A percentile compares a stretch with the other conserved stretches of the same genome.
Conservation (phyloP, 1,140 invertebrate genomes). For the Phymorhynchus buccinoides region DNA sequence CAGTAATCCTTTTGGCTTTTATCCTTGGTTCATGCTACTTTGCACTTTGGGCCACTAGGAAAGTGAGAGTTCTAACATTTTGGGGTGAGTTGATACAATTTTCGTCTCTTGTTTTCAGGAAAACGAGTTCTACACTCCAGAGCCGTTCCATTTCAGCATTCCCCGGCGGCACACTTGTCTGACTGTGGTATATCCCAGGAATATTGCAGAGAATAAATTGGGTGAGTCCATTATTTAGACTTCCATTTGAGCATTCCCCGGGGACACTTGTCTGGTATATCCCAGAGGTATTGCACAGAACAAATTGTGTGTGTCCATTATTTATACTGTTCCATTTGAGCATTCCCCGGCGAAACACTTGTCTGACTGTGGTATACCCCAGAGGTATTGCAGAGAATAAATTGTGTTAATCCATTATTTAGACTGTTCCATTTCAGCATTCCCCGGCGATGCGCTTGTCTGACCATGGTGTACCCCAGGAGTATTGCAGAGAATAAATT, state of each 20-base stretch:
- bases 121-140: constrained; percentile 73
- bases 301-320: too few relatives aligned
- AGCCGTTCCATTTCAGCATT: constrained; percentile 80
- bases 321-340: constrained; percentile 81
- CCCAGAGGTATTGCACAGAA: too few relatives aligned
- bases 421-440: too few relatives aligned
- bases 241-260: too few relatives aligned
- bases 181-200: constrained; percentile 81
- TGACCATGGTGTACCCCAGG: too few relatives aligned
- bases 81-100: constrained; percentile 74
- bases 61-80: background rate
- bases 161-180: constrained; percentile 82
- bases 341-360: constrained; percentile 80
- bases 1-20: background rate
- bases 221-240: constrained; percentile 78
- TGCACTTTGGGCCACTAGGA: background rate
- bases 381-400: constrained; percentile 74
- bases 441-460: too few relatives aligned
- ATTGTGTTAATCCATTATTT: constrained; percentile 78
- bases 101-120: constrained; percentile 48
- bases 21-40: background rate
- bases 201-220: constrained; percentile 74
- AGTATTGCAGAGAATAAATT: too few relatives aligned
- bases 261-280: too few relatives aligned
- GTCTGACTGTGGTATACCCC: constrained; percentile 83